Evolutionary conservation across 2,113 vertebrate species (phyloP).

Genomic region (Tursiops truncatus): DNA sequence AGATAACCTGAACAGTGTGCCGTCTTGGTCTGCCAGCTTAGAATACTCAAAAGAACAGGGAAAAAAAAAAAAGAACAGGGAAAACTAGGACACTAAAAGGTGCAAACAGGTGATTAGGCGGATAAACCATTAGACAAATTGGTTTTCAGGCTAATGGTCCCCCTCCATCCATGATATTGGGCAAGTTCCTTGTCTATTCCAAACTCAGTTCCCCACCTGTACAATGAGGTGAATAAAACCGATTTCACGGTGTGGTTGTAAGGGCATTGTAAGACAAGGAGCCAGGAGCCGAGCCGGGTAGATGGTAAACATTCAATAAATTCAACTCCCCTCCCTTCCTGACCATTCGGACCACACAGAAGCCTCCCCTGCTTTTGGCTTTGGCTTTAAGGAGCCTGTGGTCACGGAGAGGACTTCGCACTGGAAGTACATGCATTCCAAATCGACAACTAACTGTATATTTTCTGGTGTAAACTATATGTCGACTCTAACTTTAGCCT

Average conservation of each 20-base stretch:
- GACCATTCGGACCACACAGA: slow-evolving; percentile 62
- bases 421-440: slow-evolving; percentile 59
- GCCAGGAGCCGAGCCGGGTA: neutral
- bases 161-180: neutral
- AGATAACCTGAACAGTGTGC: neutral
- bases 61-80: neutral
- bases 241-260: neutral
- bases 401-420: slow-evolving; percentile 59
- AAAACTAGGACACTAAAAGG: neutral
- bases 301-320: neutral
- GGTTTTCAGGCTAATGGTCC: neutral
- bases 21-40: neutral
- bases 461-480: slow-evolving; percentile 73
- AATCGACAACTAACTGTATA: slow-evolving; percentile 56
- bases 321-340: neutral
- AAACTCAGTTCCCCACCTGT: neutral
- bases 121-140: neutral
- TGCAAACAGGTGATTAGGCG: neutral
- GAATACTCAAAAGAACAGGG: neutral
- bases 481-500: slow-evolving; percentile 68
- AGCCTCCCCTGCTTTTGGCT: slow-evolving; percentile 11
- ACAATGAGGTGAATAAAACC: neutral
- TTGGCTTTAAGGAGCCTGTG: slow-evolving; percentile 61
- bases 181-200: neutral
- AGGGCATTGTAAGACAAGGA: neutral